A percentile compares a stretch with the other conserved stretches of the same genome.
Conservation (phyloP, 2,113 vertebrate genomes). For the Climacteris rufus region DNA sequence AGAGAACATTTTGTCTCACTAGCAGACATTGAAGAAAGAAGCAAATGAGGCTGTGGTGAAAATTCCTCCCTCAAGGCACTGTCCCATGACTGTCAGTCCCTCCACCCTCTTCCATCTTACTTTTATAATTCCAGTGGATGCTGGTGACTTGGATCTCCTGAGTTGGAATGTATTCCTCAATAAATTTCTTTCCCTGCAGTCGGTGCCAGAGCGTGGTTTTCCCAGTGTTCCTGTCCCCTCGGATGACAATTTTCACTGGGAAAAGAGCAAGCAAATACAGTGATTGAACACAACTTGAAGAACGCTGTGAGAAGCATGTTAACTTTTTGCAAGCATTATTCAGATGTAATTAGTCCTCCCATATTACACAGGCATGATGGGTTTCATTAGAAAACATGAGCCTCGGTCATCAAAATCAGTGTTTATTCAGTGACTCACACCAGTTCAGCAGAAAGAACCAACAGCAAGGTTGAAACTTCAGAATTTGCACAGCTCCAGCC, state of each 20-base stretch:
- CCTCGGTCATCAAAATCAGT: not conserved
- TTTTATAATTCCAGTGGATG: slow-evolving; percentile 99
- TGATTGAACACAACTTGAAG: not conserved
- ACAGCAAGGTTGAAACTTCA: not conserved
- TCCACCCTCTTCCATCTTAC: slow-evolving; percentile 73
- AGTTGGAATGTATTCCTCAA: slow-evolving; percentile 97
- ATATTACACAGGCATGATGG: not conserved
- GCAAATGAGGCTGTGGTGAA: not conserved
- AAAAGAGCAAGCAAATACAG: not conserved
- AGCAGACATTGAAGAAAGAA: not conserved
- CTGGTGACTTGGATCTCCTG: slow-evolving; percentile 99
- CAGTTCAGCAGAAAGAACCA: not conserved
- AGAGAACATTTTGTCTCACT: not conserved
- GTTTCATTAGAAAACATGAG: not conserved
- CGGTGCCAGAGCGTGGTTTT: slow-evolving; percentile 97
- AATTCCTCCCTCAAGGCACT: not conserved
- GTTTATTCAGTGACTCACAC: not conserved
- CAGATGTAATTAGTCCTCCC: not conserved
- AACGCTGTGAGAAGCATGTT: not conserved
- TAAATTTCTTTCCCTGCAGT: slow-evolving; percentile 92
- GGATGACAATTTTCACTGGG: slow-evolving; percentile 97
- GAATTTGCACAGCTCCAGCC: not conserved
- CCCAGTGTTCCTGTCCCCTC: slow-evolving; percentile 96
- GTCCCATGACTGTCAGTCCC: not conserved
- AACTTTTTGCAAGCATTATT: not conserved